Evolutionary conservation across 2,888 invertebrate genomes (phyloP).

Genomic region (Altica lythri): DNA sequence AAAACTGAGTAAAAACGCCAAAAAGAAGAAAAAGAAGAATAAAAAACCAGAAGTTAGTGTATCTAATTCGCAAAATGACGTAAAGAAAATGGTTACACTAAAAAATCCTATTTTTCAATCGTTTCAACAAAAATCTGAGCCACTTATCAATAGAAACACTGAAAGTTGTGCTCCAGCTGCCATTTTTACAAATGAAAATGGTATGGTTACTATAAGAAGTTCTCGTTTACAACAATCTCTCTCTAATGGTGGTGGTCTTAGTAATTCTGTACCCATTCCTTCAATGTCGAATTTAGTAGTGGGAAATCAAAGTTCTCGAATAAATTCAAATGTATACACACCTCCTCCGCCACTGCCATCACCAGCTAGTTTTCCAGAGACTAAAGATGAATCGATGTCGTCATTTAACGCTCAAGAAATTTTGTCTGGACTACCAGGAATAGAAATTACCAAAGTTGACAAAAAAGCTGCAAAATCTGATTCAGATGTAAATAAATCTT

Average conservation of each 20-base stretch:
- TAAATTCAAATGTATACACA: constrained; percentile 7
- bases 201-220: constrained; percentile 85
- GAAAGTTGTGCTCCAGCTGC: constrained; percentile 64
- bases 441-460: constrained; percentile 56
- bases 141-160: constrained; percentile 49
- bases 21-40: constrained; percentile 62
- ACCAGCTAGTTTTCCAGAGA: constrained; percentile 17
- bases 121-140: constrained; percentile 55
- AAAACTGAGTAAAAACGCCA: constrained; percentile 40
- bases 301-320: constrained; percentile 38
- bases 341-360: background rate
- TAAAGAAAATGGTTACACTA: constrained; percentile 70
- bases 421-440: constrained; percentile 55
- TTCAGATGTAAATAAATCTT: constrained; percentile 44
- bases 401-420: constrained; percentile 55
- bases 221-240: constrained; percentile 62
- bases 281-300: constrained; percentile 33
- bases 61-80: constrained; percentile 37
- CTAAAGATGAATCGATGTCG: constrained; percentile 34
- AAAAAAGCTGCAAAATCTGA: constrained; percentile 46
- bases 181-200: constrained; percentile 72
- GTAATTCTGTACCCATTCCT: constrained; percentile 46
- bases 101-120: constrained; percentile 78
- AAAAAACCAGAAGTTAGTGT: constrained; percentile 55
- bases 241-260: constrained; percentile 35